Evolutionary conservation across 2,797 vertebrate species (phyloP), one percentile per base, ranked within the genome.

Genomic region (Vespertilio murinus): DNA sequence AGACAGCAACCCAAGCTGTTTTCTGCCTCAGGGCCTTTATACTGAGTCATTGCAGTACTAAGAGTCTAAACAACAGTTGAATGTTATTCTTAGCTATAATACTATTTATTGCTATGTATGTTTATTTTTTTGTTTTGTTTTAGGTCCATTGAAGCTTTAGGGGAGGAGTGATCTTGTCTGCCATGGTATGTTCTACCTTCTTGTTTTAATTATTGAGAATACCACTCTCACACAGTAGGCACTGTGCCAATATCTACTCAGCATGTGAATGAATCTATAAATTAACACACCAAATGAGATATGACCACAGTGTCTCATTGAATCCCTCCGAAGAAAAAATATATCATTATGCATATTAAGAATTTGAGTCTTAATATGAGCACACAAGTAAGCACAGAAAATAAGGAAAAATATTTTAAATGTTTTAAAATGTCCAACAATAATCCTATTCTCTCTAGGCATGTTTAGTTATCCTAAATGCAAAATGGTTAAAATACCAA

Each of bases 281-380:
- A 18, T 33, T 3, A 64, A 59, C 56, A 42, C 42, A 33, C n/a
- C 52, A 92, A 86, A 45, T 28, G 23, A 75, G 6, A 16, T 69
- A 47, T 4, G 42, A 23, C 11, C 8, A n/a, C 73, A 81, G 16
- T 40, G 40, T 85, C 20, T 73, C 18, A 65, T 47, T 78, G 65
- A 88, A 82, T 74, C 11, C 8, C 5, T 56, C 56, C 5, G 5
- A 81, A 52, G 59, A 42, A 88, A 77, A 80, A 80, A 45, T 17
- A 23, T 4, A 52, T 52, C 28, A 61, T 67, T 81, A 92, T 18
- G 0, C 8, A 56, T 47, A 81, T 67, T 82, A 3, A 45, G 33
- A 85, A 10, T 92, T 82, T 65, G 56, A 95, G 13, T 3, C 9
- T 56, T 95, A 75, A 75, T 61, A 40, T 47, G n/a, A 91, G 88